A percentile compares a stretch with the other conserved stretches of the same genome.
phyloP scores from a whole-genome alignment of 2,888 invertebrate species.

The Lithophane semibrunnea region DNA sequence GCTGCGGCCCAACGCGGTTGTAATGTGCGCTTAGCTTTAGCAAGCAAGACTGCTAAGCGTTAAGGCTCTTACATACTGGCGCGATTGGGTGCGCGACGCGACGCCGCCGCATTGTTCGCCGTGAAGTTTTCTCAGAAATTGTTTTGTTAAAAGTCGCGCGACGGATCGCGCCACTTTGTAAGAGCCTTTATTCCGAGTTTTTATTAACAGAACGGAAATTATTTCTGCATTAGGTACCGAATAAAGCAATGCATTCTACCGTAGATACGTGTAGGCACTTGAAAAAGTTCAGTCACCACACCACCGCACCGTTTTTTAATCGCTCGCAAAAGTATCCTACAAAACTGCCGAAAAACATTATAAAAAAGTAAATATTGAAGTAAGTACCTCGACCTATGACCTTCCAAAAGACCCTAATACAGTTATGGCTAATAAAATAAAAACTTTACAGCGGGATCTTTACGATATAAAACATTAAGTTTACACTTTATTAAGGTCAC shows the following conservation, averaged over 20 bases:
- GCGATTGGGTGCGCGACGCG: too few species aligned
- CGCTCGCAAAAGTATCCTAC: not conserved
- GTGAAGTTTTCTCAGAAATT: too few species aligned
- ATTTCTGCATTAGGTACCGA: not conserved
- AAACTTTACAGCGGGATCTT: constrained; percentile 65
- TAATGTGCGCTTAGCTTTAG: not conserved
- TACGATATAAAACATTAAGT: constrained; percentile 66
- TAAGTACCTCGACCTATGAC: constrained; percentile 22
- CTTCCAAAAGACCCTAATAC: constrained; percentile 28
- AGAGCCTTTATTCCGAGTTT: not conserved
- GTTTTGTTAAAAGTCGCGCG: too few species aligned
- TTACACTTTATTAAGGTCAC: constrained; percentile 68
- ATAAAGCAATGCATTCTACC: not conserved
- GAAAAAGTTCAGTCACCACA: not conserved
- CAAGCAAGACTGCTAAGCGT: not conserved
- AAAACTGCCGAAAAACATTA: not conserved
- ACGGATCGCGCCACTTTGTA: too few species aligned
- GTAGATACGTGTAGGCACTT: not conserved
- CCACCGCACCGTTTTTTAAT: too few species aligned
- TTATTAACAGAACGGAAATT: not conserved
- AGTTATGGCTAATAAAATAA: constrained; percentile 61
- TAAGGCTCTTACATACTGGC: too few species aligned
- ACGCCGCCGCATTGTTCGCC: too few species aligned
- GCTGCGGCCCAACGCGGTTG: not conserved
- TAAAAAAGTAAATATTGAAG: constrained; percentile 2